A percentile compares a stretch with the other conserved stretches of the same genome.
Evolutionary conservation across 1,140 invertebrate genomes (phyloP).

Genomic region (Proctacanthus coquilletti): DNA sequence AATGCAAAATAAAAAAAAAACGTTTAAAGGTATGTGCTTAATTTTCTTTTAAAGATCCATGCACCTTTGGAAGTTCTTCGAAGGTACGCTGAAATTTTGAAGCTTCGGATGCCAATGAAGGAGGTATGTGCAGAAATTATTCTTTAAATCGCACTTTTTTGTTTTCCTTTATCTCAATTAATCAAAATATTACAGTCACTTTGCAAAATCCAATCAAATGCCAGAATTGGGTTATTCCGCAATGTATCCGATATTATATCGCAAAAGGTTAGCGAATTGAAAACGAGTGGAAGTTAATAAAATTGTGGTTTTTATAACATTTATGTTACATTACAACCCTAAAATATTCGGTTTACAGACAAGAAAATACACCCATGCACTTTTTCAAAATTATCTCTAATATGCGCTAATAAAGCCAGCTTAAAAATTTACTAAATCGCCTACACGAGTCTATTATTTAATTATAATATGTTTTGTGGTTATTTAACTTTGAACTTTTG

Average conservation of each 20-base stretch:
- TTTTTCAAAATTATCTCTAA: too few relatives aligned
- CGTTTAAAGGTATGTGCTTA: constrained; percentile 3
- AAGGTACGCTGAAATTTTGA: constrained; percentile 85
- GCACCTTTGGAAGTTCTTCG: constrained; percentile 70
- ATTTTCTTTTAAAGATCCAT: constrained; percentile 48
- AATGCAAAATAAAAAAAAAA: background rate
- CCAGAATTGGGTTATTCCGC: constrained; percentile 31
- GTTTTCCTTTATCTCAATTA: constrained; percentile 12
- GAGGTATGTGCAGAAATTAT: constrained; percentile 35
- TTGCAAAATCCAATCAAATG: constrained; percentile 34
- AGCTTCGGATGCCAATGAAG: constrained; percentile 89
- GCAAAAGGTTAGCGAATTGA: constrained; percentile 20
- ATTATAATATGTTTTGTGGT: too few relatives aligned
- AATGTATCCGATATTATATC: constrained; percentile 35
- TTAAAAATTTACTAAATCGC: too few relatives aligned
- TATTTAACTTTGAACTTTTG: too few relatives aligned
- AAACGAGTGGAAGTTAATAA: too few relatives aligned
- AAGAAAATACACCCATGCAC: too few relatives aligned
- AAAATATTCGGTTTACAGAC: too few relatives aligned
- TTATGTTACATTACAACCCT: too few relatives aligned
- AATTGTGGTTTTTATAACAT: too few relatives aligned
- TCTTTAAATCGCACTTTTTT: constrained; percentile 7
- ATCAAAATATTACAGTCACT: constrained; percentile 22
- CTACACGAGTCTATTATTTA: too few relatives aligned
- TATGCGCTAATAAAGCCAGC: too few relatives aligned